phyloP scores from a whole-genome alignment of 2,888 invertebrate genomes.

The Oscheius onirici region DNA sequence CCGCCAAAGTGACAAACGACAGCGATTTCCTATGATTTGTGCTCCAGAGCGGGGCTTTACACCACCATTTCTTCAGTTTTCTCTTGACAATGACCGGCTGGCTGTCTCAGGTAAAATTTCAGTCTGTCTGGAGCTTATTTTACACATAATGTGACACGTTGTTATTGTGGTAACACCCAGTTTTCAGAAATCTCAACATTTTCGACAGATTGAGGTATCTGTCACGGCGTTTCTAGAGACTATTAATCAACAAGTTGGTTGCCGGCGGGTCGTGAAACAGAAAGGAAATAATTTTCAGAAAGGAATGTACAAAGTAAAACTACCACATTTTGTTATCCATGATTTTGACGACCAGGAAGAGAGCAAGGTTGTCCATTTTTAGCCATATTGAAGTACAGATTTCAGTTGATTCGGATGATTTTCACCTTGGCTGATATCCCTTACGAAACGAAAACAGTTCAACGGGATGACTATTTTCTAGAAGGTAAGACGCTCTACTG shows the following conservation, averaged over 20 bases:
- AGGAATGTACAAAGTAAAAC: constrained; percentile 36
- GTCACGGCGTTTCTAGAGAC: constrained; percentile 28
- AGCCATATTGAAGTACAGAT: neutral
- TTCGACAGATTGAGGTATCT: constrained; percentile 33
- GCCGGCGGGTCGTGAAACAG: neutral
- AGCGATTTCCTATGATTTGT: constrained; percentile 25
- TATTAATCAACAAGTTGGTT: constrained; percentile 18
- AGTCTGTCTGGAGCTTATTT: neutral
- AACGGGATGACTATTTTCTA: constrained; percentile 45
- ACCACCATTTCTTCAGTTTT: constrained; percentile 21
- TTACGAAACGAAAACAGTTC: constrained; percentile 49
- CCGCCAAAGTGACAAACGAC: constrained; percentile 3
- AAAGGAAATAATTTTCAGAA: constrained; percentile 8
- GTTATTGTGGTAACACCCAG: neutral
- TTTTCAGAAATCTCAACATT: constrained; percentile 20
- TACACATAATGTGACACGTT: neutral
- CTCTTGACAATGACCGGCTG: constrained; percentile 26
- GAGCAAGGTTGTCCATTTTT: constrained; percentile 27
- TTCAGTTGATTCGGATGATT: constrained; percentile 52
- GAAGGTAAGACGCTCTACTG: no score
- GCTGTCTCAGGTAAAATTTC: constrained; percentile 11
- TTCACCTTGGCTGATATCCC: constrained; percentile 48
- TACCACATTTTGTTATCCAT: constrained; percentile 45
- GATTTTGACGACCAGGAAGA: constrained; percentile 55
- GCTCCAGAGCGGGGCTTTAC: constrained; percentile 21